phyloP scores from a whole-genome alignment of 2,113 vertebrate genomes.

The Chrysochloris asiatica region DNA sequence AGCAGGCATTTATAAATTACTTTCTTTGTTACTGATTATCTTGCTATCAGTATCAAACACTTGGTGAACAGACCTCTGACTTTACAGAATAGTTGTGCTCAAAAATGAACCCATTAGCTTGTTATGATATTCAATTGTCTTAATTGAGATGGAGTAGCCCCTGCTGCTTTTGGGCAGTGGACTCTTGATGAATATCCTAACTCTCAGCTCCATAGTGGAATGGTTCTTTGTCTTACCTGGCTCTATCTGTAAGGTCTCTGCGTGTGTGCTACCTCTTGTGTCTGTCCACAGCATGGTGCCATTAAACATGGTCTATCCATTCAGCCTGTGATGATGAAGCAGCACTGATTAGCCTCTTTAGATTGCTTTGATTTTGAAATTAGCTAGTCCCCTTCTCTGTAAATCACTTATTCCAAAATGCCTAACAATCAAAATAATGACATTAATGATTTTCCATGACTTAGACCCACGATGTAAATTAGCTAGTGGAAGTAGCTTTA shows the following conservation, averaged over 20 bases:
- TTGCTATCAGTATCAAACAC: neutral
- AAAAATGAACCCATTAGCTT: slow-evolving; percentile 12
- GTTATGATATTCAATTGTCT: slow-evolving; percentile 7
- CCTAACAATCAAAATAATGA: slow-evolving; percentile 27
- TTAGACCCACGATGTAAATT: neutral
- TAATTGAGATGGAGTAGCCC: slow-evolving; percentile 29
- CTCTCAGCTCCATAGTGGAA: neutral
- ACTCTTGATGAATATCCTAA: neutral
- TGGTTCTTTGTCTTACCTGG: neutral
- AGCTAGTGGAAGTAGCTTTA: slow-evolving; percentile 7
- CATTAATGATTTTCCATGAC: slow-evolving; percentile 13
- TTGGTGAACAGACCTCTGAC: slow-evolving; percentile 12
- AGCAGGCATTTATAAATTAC: neutral
- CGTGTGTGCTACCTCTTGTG: neutral
- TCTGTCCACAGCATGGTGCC: neutral
- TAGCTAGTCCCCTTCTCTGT: neutral
- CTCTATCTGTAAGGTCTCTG: neutral
- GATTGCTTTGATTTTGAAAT: slow-evolving; percentile 56
- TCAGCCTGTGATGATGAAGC: neutral
- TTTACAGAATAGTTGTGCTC: neutral
- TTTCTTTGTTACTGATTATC: neutral
- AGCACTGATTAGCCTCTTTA: slow-evolving; percentile 29
- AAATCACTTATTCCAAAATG: slow-evolving; percentile 40
- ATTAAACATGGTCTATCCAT: neutral
- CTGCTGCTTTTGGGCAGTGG: neutral